Evolutionary conservation across 1,140 invertebrate species (phyloP), one percentile per base, ranked within the genome.

Genomic region (Danaus plexippus): DNA sequence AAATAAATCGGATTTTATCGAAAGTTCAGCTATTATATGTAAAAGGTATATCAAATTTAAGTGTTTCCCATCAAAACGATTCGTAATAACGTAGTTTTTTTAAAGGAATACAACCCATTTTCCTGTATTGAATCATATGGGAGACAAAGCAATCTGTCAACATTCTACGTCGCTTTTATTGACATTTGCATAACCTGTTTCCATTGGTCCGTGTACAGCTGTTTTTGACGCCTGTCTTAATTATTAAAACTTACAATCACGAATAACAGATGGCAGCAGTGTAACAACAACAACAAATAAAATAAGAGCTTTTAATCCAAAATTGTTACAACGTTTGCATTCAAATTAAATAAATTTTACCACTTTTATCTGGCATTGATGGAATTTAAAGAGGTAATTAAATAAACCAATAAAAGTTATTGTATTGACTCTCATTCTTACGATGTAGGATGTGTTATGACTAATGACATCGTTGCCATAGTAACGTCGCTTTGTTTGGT

Each of bases 201-300:
- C 75, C 70, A 85, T 82, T 81, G 81, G 81, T 64, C 59, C 12
- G 41, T 11, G 59, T 61, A 79, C 82, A 85, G 82, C 82, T 85
- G 82, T 82, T 85, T 83, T 82, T 83, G 78, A 82, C 80, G 73
- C 64, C 50, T 69, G 53, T 57, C 59, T 59, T 61, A 52, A 47
- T 52, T 54, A 46, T 57, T 57, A 46, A 15, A 46, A 56, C 43
- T 71, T 54, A 64, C n/a, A 7, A 50, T 12, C 60, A 15, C n/a
- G 15, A 1, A 40, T n/a, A 44, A 59, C 71, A 85, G 82, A 77
- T 81, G 73, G 74, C 75, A 63, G 59, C 70, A 71, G 51, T 60
- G 55, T 59, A 57, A 55, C 40, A 70, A 48, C 65, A 70, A 69
- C 76, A 82, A 76, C 78, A 79, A 74, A 47, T 9, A 13, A 64